Conservation (phyloP, 1,140 invertebrate genomes). For the Drosophila leontia region DNA sequence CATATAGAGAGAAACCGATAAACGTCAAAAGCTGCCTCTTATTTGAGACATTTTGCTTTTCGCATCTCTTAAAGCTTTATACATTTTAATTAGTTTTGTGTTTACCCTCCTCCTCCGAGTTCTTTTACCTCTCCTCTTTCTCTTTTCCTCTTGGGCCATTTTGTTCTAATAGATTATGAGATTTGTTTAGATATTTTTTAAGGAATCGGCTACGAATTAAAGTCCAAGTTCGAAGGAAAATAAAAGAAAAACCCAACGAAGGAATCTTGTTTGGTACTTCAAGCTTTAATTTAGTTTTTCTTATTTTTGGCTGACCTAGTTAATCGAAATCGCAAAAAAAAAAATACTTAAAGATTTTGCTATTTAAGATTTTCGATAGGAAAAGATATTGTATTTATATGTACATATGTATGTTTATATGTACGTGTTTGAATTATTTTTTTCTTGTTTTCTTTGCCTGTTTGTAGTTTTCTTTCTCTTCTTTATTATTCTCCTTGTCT, state of each 20-base stretch:
- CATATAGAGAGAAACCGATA: conserved; percentile 31
- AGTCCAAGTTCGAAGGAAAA: conserved; percentile 3
- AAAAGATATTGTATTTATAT: conserved; percentile 4
- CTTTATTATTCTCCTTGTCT: neutral
- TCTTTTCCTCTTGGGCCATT: neutral
- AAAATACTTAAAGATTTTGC: conserved; percentile 8
- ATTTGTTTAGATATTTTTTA: conserved; percentile 12
- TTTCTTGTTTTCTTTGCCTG: neutral
- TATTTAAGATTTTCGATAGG: conserved; percentile 19
- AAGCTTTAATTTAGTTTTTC: neutral
- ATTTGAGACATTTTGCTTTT: conserved; percentile 34
- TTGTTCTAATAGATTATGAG: conserved; percentile 19
- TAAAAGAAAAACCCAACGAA: neutral
- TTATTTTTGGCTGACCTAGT: conserved; percentile 23
- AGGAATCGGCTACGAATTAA: conserved; percentile 12
- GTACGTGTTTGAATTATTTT: neutral
- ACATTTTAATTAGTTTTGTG: conserved; percentile 36
- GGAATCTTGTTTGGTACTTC: neutral
- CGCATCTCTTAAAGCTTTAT: conserved; percentile 19
- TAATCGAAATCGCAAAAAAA: conserved; percentile 5
- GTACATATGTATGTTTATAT: too few species aligned
- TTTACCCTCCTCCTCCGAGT: conserved; percentile 8
- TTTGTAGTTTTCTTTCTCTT: conserved; percentile 7
- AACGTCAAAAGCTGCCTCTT: conserved; percentile 45
- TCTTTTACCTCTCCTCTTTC: neutral